Evolutionary conservation across 2,113 vertebrate species (phyloP), one percentile per base, ranked within the genome.

Genomic region (Corythornis cristatus): DNA sequence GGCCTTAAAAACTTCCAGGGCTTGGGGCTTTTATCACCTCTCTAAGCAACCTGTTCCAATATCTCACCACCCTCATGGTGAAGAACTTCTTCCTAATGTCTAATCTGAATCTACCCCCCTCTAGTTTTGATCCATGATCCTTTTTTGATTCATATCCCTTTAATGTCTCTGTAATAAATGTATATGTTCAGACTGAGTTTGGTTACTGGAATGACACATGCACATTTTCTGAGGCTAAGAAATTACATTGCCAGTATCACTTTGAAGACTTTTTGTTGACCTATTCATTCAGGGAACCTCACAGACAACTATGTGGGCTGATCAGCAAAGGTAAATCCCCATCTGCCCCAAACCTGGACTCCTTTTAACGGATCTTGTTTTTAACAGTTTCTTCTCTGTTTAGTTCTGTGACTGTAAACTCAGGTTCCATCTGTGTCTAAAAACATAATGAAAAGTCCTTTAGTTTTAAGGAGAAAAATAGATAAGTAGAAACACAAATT

Each of bases 391-490:
- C 6, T 54, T 31, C 15, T 68, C 8, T 8, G 1, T 53, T 88
- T 29, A 29, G 71, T 89, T 82, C 33, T 76, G 19, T 42, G 15
- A 50, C 8, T 61, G 7, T 2, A 75, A 54, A 82, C 75, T 81
- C 8, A 21, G 3, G 8, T 81, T 93, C 11, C 8, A 48, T 6
- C 12, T 73, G 5, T 50, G 29, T 5, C 56, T 75, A 37, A 67
- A 90, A 50, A 3, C 3, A 57, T 1, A 1, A 1, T 13, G 31
- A 50, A 22, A 33, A 1, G 1, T n/a, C 2, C 5, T 48, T 74
- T 5, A 29, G 2, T 45, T 60, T 54, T 78, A 75, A 43, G n/a
- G 4, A 50, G 33, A 65, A 71, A 74, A 75, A 70, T 3, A 8
- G 6, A 56, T 26, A 22, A 4, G 4, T 40, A 42, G 13, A 35